Evolutionary conservation across 2,888 invertebrate species (phyloP).

Genomic region (Protodeltote pygarga): DNA sequence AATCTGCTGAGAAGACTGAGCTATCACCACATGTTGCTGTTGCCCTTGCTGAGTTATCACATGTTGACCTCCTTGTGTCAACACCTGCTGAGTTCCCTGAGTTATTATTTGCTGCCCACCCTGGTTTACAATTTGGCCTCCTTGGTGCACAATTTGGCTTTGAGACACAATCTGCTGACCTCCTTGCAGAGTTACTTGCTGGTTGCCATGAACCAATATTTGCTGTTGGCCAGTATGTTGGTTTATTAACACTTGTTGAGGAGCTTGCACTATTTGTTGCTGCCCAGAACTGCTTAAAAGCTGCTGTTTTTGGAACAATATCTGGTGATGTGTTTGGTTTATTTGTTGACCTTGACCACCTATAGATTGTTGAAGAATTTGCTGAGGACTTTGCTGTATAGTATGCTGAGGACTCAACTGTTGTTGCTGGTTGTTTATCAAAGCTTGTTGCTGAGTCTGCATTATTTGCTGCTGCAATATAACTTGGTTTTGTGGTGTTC

Average conservation of each 20-base stretch:
- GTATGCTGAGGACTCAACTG: constrained; percentile 85
- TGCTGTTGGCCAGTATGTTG: constrained; percentile 83
- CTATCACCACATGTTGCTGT: constrained; percentile 82
- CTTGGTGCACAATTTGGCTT: constrained; percentile 81
- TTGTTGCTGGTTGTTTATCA: constrained; percentile 78
- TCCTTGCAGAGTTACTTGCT: constrained; percentile 81
- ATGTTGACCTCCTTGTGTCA: constrained; percentile 83
- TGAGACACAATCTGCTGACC: constrained; percentile 82
- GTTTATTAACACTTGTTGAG: constrained; percentile 84
- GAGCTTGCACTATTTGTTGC: constrained; percentile 82
- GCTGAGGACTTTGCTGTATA: constrained; percentile 86
- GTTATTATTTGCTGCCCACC: constrained; percentile 79
- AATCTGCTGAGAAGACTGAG: constrained; percentile 82
- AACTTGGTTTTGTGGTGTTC: constrained; percentile 83
- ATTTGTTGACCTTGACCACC: constrained; percentile 83
- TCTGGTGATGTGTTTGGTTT: constrained; percentile 82
- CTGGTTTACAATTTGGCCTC: constrained; percentile 80
- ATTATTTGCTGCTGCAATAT: constrained; percentile 87
- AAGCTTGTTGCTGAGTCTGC: constrained; percentile 82
- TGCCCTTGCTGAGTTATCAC: constrained; percentile 82
- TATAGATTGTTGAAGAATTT: constrained; percentile 88
- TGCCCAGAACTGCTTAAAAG: constrained; percentile 85
- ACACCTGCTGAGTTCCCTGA: constrained; percentile 77
- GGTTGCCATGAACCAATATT: constrained; percentile 82
- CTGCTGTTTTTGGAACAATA: constrained; percentile 86